Base-by-base conservation (phyloP, 2,888 invertebrate genomes). In the Cerceris rybyensis region DNA sequence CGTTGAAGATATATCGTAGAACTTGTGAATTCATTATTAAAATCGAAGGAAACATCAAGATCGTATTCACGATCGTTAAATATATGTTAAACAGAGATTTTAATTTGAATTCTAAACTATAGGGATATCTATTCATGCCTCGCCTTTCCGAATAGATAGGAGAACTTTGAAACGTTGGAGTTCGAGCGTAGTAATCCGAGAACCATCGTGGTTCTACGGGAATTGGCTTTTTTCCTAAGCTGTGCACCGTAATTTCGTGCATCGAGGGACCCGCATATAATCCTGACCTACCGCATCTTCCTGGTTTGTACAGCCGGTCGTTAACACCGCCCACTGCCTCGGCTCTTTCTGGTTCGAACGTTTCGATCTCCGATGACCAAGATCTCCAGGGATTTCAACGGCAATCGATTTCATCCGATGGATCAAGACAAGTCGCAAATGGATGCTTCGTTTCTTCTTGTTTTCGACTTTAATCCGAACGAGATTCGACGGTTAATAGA, bases 231-330 rank as follows among this genome's bases (percentile, higher is more conserved):
- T 69, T 43, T 68, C 52, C 16, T 42, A 55, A 2, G 13, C 39
- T 14, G 49, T 59, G 52, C 17, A 39, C 66, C 57, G 63, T 70
- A 70, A 73, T 82, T 81, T 82, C 63, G 78, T 68, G 76, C 60
- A 73, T 80, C 70, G 58, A 69, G 58, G 14, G 65, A 69, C 82
- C 78, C 86, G 78, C 80, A 81, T 74, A 78, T 80, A 73, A 77
- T 81, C 84, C 83, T 86, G 88, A 88, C 88, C 88, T 88, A 85
- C 83, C 86, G 73, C 80, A 86, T 80, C 83, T 85, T 84, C 79
- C 87, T 82, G 82, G 76, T 85, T 78, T 49, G 80, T 71, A 85
- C 78, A 78, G 75, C 80, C 83, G 84, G 81, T 82, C 84, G 81
- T 87, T 87, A 87, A 87, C 84, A 83, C 80, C 85, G 84, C 82